A percentile compares a stretch with the other conserved stretches of the same genome.
Conservation (phyloP, 2,888 invertebrate species). For the Cerceris rybyensis region DNA sequence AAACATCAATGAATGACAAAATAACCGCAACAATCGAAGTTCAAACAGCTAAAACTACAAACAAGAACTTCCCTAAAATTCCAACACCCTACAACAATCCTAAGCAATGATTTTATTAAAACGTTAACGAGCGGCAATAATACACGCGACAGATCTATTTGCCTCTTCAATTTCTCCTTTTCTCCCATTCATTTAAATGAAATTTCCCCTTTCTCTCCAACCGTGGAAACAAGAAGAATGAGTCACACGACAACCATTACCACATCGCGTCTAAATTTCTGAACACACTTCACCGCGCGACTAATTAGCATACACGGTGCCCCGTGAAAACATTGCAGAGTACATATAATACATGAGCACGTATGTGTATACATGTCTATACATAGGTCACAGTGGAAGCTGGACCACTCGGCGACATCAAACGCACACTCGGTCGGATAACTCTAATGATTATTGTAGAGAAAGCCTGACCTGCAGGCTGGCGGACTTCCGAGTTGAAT, state of each 20-base stretch:
- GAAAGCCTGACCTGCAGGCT: not conserved
- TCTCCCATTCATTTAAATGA: slow-evolving; percentile 20
- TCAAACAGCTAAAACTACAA: no score
- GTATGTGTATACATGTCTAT: no score
- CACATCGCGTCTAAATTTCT: slow-evolving; percentile 1
- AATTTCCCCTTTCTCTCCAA: not conserved
- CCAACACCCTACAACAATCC: no score
- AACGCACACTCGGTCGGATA: slow-evolving; percentile 28
- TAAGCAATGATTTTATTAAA: no score
- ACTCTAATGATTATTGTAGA: slow-evolving; percentile 46
- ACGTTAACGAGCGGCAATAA: no score
- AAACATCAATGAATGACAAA: no score
- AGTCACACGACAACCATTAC: not conserved
- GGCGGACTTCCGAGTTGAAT: slow-evolving; percentile 13
- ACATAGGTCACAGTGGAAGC: not conserved
- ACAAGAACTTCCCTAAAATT: no score
- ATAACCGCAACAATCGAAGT: no score
- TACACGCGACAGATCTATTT: no score
- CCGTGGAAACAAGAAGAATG: slow-evolving; percentile 14
- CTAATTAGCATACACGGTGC: slow-evolving; percentile 57
- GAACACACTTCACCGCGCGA: slow-evolving; percentile 27
- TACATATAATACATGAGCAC: slow-evolving; percentile 13
- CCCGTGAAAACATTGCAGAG: slow-evolving; percentile 43
- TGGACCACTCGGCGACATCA: slow-evolving; percentile 26
- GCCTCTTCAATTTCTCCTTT: no score